Percentiles rank a stretch among this genome's conserved stretches.
phyloP scores from a whole-genome alignment of 2,888 invertebrate species.

The Meteorus cinctellus region DNA sequence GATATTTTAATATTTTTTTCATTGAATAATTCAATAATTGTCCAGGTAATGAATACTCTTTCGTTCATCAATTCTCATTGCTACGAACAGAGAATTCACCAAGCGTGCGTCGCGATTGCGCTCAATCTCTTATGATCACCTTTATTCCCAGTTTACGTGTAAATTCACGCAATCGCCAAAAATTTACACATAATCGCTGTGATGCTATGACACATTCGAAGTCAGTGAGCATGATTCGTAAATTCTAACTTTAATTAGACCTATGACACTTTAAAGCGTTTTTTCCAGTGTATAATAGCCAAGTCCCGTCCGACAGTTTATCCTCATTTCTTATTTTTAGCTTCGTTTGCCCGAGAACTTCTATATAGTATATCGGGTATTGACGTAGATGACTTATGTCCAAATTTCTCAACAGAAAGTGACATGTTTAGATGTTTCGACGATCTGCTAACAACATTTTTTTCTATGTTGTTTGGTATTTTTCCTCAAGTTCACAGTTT shows the following conservation, averaged over 20 bases:
- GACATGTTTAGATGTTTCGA: slow-evolving; percentile 11
- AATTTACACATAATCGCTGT: slow-evolving; percentile 49
- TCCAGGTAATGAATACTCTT: slow-evolving; percentile 37
- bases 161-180: background rate
- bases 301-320: slow-evolving; percentile 7
- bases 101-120: background rate
- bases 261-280: slow-evolving; percentile 33
- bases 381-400: background rate
- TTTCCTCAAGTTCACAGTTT: slow-evolving; percentile 84
- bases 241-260: slow-evolving; percentile 20
- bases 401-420: background rate
- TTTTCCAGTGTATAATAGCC: slow-evolving; percentile 18
- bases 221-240: slow-evolving; percentile 27
- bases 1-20: slow-evolving; percentile 33
- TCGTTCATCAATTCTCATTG: slow-evolving; percentile 48
- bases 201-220: slow-evolving; percentile 30
- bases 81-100: slow-evolving; percentile 20
- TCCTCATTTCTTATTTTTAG: background rate
- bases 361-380: background rate
- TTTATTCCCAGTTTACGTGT: slow-evolving; percentile 57
- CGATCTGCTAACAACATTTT: slow-evolving; percentile 70
- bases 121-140: slow-evolving; percentile 32
- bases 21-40: slow-evolving; percentile 37
- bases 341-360: background rate
- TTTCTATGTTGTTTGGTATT: slow-evolving; percentile 77